These are phyloP conservation scores for Araneus ventricosus DNA, from an alignment of 1,140 invertebrate species.

Conservation along the genomic window DNA sequence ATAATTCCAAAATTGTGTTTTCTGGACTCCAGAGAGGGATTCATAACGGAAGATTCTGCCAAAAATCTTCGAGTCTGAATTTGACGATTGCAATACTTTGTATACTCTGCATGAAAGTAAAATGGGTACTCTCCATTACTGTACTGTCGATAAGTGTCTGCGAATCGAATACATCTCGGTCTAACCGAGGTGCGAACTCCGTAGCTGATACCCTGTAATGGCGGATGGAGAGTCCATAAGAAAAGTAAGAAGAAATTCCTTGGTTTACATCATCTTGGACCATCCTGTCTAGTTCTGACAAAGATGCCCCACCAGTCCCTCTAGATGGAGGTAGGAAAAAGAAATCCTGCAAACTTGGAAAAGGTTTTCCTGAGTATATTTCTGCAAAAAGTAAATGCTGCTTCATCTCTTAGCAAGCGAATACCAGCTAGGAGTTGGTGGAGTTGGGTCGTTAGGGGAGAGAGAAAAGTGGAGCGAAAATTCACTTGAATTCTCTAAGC, in stretches of 20 bases:
- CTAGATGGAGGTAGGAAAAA: neutral
- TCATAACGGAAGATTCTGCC: too few relatives aligned
- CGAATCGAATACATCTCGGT: constrained; percentile 7
- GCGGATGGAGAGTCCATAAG: neutral
- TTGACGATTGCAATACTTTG: too few relatives aligned
- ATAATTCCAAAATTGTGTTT: too few relatives aligned
- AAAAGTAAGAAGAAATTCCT: neutral
- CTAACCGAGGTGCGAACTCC: neutral
- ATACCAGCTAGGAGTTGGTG: too few relatives aligned
- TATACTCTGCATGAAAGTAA: too few relatives aligned
- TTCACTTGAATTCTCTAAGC: too few relatives aligned
- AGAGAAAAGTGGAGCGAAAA: too few relatives aligned
- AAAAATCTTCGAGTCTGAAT: too few relatives aligned
- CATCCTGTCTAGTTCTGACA: constrained; percentile 72
- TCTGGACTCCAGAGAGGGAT: too few relatives aligned
- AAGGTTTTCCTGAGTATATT: neutral
- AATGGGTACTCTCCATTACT: constrained; percentile 55
- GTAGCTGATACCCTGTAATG: constrained; percentile 31
- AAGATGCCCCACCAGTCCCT: neutral
- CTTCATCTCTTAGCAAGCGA: too few relatives aligned
- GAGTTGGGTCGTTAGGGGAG: too few relatives aligned
- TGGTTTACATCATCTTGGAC: constrained; percentile 18
- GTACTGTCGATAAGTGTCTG: neutral
- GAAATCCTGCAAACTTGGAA: neutral
- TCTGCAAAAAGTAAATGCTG: neutral